Evolutionary conservation across 2,797 vertebrate species (phyloP).

Genomic region (Amniataba percoides): DNA sequence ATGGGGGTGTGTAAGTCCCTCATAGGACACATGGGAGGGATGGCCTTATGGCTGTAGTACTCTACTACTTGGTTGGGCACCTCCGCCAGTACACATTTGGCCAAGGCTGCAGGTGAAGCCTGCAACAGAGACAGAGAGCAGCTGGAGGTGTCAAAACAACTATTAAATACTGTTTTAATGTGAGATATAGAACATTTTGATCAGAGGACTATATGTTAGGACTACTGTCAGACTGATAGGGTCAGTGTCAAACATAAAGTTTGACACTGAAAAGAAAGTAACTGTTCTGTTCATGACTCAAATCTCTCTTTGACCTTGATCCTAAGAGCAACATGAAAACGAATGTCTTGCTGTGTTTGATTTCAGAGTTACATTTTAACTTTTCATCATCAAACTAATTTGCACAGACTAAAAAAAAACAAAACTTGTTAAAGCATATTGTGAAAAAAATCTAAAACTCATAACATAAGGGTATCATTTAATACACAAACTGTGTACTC

Average conservation of each 20-base stretch:
- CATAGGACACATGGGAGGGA: slow-evolving; percentile 87
- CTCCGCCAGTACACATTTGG: slow-evolving; percentile 96
- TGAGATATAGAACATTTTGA: slow-evolving; percentile 9
- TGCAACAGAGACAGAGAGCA: slow-evolving; percentile 73
- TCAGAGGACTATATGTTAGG: neutral
- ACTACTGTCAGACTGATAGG: slow-evolving; percentile 22
- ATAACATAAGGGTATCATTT: neutral
- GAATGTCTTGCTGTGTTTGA: slow-evolving; percentile 11
- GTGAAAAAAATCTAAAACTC: neutral
- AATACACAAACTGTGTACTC: neutral
- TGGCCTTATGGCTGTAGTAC: slow-evolving; percentile 94
- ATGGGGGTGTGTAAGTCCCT: slow-evolving; percentile 79
- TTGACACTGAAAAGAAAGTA: no score
- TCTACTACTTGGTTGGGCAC: slow-evolving; percentile 97
- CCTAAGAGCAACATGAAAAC: slow-evolving; percentile 15
- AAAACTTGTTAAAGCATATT: neutral
- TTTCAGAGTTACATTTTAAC: neutral
- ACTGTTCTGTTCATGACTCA: neutral
- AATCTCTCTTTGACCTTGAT: neutral
- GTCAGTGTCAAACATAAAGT: slow-evolving; percentile 28
- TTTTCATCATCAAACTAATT: neutral
- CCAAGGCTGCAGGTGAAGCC: slow-evolving; percentile 93
- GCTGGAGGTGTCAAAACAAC: slow-evolving; percentile 34
- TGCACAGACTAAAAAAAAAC: neutral
- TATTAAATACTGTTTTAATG: slow-evolving; percentile 37